phyloP scores from a whole-genome alignment of 2,113 vertebrate genomes.

The Procavia capensis region DNA sequence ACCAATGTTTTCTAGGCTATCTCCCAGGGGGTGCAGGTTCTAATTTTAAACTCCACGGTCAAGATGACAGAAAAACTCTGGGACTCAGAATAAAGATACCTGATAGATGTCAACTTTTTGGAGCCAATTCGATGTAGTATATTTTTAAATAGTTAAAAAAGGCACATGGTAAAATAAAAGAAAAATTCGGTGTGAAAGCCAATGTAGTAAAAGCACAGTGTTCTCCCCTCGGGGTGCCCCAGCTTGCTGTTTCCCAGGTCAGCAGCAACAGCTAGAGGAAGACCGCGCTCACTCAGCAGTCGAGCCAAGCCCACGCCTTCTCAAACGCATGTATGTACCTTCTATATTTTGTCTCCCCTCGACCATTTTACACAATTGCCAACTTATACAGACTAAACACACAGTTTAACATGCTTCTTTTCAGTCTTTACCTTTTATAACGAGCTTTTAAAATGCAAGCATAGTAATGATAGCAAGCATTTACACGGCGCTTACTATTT shows the following conservation, averaged over 20 bases:
- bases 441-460: neutral
- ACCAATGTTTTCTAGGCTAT: conserved; percentile 23
- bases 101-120: neutral
- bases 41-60: conserved; percentile 27
- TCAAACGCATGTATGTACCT: accelerated
- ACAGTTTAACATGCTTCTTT: neutral
- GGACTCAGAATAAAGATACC: neutral
- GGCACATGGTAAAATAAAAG: neutral
- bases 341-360: neutral
- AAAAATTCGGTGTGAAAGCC: neutral
- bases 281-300: neutral
- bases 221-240: neutral
- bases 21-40: neutral
- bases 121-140: neutral
- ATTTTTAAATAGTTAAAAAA: neutral
- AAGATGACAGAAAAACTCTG: neutral
- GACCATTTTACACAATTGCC: neutral
- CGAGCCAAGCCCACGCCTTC: neutral
- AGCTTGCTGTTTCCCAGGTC: neutral
- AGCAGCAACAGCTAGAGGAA: neutral
- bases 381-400: neutral
- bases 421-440: neutral
- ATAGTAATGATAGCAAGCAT: neutral
- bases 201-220: neutral
- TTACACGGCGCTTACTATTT: accelerated